Conservation (phyloP, 2,797 vertebrate genomes). For the Rhynchotus rufescens region DNA sequence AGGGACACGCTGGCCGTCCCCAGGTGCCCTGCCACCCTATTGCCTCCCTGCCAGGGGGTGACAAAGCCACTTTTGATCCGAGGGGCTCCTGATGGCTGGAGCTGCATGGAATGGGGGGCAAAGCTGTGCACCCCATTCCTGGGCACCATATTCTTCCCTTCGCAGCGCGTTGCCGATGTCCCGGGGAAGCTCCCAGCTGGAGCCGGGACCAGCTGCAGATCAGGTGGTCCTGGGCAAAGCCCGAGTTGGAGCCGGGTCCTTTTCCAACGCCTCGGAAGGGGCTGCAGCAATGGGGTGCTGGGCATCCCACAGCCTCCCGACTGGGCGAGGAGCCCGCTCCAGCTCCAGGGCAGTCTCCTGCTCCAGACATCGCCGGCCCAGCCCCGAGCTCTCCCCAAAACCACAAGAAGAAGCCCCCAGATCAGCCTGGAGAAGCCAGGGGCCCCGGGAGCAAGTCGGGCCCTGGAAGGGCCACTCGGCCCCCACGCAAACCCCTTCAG, state of each 20-base stretch:
- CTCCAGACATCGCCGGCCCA: neutral
- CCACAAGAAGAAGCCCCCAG: neutral
- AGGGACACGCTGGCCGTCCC: neutral
- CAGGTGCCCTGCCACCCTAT: neutral
- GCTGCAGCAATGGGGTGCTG: neutral
- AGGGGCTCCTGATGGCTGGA: neutral
- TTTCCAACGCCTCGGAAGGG: neutral
- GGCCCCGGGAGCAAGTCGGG: neutral
- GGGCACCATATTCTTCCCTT: neutral
- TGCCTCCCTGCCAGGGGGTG: neutral
- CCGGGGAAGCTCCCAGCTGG: too few species aligned
- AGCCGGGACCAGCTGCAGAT: too few species aligned
- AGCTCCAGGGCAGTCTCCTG: neutral
- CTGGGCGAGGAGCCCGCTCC: accelerated
- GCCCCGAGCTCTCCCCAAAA: neutral
- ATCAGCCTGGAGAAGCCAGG: neutral
- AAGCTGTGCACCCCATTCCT: neutral
- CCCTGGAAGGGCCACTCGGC: neutral
- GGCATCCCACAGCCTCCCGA: neutral
- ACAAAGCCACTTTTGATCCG: neutral
- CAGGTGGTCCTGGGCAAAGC: too few species aligned
- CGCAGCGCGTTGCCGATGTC: too few species aligned
- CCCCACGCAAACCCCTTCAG: neutral
- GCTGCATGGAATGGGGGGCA: too few species aligned
- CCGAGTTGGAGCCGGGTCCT: neutral